Percentiles rank a stretch among this genome's conserved stretches.
phyloP scores from a whole-genome alignment of 2,888 invertebrate species.

The Spilarctia lutea region DNA sequence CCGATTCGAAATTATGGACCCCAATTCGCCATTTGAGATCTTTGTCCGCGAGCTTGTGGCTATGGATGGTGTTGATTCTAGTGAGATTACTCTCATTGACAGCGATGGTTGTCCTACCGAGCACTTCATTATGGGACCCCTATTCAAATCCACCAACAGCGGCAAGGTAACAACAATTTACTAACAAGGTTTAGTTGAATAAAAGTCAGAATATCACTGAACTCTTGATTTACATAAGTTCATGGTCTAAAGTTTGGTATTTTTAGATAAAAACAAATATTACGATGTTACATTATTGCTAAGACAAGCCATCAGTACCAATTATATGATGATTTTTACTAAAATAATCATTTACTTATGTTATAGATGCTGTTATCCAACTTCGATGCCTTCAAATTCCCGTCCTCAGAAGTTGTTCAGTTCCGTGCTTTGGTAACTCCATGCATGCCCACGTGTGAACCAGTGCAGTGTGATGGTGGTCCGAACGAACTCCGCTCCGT shows the following conservation, averaged over 20 bases:
- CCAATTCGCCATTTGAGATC: constrained; percentile 97
- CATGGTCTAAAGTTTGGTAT: not conserved
- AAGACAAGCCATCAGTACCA: not conserved
- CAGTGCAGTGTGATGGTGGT: constrained; percentile 95
- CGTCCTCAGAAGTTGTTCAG: constrained; percentile 97
- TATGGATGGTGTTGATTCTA: constrained; percentile 97
- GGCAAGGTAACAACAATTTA: constrained; percentile 88
- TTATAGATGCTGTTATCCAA: constrained; percentile 93
- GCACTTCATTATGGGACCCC: constrained; percentile 97
- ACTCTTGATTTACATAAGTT: not conserved
- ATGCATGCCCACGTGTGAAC: constrained; percentile 97
- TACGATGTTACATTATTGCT: no score
- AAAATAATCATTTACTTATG: constrained; percentile 40
- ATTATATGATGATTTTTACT: not conserved
- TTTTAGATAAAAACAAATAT: not conserved
- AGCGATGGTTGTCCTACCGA: constrained; percentile 97
- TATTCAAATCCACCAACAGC: constrained; percentile 92
- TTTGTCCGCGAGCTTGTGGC: constrained; percentile 97
- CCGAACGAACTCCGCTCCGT: constrained; percentile 94
- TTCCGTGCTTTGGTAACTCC: constrained; percentile 98
- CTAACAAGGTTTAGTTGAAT: not conserved
- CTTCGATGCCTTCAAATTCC: constrained; percentile 98
- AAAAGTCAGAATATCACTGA: not conserved
- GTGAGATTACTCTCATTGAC: constrained; percentile 96
- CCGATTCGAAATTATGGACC: constrained; percentile 96